phyloP scores from a whole-genome alignment of 2,113 vertebrate species.

The Tenebrosternarchus preto region DNA sequence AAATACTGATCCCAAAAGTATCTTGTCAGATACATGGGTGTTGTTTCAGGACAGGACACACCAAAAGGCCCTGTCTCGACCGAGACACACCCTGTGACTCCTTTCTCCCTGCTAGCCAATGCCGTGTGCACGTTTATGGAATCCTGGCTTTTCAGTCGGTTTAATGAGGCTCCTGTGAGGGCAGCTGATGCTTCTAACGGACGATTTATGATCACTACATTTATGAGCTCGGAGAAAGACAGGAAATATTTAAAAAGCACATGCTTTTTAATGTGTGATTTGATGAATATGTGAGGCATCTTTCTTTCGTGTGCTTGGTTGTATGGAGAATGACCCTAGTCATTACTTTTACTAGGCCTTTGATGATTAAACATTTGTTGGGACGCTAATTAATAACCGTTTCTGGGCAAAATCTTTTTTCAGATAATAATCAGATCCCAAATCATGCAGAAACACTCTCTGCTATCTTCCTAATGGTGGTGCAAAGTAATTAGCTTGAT shows the following conservation, averaged over 20 bases:
- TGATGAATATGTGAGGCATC: background rate
- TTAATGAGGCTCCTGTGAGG: too few species aligned
- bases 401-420: background rate
- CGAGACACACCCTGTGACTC: too few species aligned
- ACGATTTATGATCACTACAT: background rate
- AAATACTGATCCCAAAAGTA: too few species aligned
- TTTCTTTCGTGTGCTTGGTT: background rate
- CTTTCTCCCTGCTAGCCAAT: too few species aligned
- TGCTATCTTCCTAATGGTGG: background rate
- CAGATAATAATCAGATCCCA: background rate
- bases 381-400: background rate
- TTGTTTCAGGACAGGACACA: too few species aligned
- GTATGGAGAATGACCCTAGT: background rate
- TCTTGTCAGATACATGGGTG: too few species aligned
- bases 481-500: constrained; percentile 17
- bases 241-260: too few species aligned
- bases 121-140: too few species aligned
- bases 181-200: too few species aligned
- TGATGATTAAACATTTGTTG: background rate
- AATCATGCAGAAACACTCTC: constrained; percentile 10
- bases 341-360: constrained; percentile 2
- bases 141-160: too few species aligned
- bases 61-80: too few species aligned
- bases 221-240: background rate
- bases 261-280: background rate